A percentile compares a stretch with the other conserved stretches of the same genome.
Conservation (phyloP, 2,888 invertebrate genomes). For the Caenorhabditis panamensis region DNA sequence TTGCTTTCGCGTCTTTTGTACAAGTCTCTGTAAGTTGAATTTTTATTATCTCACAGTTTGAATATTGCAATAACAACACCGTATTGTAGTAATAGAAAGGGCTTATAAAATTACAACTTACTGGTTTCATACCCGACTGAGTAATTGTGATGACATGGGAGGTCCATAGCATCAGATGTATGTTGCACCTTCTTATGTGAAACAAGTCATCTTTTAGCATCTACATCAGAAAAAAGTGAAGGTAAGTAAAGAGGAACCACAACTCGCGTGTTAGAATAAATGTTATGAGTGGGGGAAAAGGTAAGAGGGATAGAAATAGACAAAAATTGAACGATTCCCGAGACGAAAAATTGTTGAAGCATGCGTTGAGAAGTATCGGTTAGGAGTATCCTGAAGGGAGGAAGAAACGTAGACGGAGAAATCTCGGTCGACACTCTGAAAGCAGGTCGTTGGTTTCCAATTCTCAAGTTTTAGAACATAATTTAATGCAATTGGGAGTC, state of each 20-base stretch:
- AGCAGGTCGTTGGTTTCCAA: slow-evolving; percentile 34
- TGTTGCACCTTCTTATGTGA: too few species aligned
- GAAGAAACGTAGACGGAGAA: slow-evolving; percentile 43
- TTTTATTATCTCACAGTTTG: too few species aligned
- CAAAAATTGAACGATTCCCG: slow-evolving; percentile 48
- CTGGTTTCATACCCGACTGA: too few species aligned
- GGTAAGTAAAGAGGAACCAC: slow-evolving; percentile 5
- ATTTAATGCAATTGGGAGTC: slow-evolving; percentile 50
- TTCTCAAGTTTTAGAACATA: slow-evolving; percentile 45
- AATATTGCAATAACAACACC: too few species aligned
- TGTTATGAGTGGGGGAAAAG: slow-evolving; percentile 10
- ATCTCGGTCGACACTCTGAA: slow-evolving; percentile 23
- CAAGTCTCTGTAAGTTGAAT: slow-evolving; percentile 73
- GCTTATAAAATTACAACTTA: too few species aligned
- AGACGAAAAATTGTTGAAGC: slow-evolving; percentile 59
- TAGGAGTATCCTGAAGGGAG: slow-evolving; percentile 15
- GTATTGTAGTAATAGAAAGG: too few species aligned
- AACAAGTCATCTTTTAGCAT: too few species aligned
- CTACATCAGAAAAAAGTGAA: slow-evolving; percentile 13
- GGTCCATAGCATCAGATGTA: not conserved
- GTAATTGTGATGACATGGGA: not conserved
- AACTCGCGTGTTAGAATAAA: slow-evolving; percentile 40
- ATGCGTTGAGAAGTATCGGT: slow-evolving; percentile 44
- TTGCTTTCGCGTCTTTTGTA: slow-evolving; percentile 73
- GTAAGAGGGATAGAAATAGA: slow-evolving; percentile 18